Percentiles rank a stretch among this genome's conserved stretches.
phyloP scores from a whole-genome alignment of 1,140 invertebrate genomes.

The Eubasilissa regina region DNA sequence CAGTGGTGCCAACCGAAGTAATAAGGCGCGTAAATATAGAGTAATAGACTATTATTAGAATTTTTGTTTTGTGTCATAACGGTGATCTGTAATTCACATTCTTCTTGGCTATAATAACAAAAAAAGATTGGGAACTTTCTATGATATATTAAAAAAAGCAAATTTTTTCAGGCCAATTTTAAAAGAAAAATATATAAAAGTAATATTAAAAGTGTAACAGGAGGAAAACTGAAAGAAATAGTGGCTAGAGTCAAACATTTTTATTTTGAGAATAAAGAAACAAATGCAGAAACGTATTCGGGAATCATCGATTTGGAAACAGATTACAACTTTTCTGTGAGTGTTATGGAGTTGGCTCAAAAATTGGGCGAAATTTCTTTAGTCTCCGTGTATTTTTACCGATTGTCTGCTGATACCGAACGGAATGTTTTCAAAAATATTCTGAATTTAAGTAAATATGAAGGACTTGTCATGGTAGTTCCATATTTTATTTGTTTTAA shows the following conservation, averaged over 20 bases:
- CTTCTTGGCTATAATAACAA: conserved; percentile 75
- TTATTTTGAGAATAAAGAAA: conserved; percentile 68
- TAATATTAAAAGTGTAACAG: conserved; percentile 59
- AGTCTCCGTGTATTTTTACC: conserved; percentile 69
- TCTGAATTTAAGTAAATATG: conserved; percentile 59
- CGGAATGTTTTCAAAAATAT: conserved; percentile 65
- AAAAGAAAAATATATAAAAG: conserved; percentile 65
- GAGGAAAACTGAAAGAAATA: conserved; percentile 63
- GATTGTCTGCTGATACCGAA: conserved; percentile 68
- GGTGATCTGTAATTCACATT: too few relatives aligned
- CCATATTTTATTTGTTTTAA: too few relatives aligned
- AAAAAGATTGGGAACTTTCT: conserved; percentile 72
- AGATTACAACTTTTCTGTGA: conserved; percentile 68
- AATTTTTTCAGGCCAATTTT: conserved; percentile 63
- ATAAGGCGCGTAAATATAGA: too few relatives aligned
- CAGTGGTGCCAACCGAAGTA: too few relatives aligned
- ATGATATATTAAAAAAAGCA: conserved; percentile 61
- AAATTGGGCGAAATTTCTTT: conserved; percentile 62
- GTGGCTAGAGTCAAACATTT: conserved; percentile 66
- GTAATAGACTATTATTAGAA: too few relatives aligned
- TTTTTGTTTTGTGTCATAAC: too few relatives aligned
- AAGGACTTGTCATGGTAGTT: conserved; percentile 71
- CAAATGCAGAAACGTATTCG: conserved; percentile 59
- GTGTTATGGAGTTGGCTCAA: conserved; percentile 65
- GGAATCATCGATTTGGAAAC: conserved; percentile 66